A percentile compares a stretch with the other conserved stretches of the same genome.
Conservation (phyloP, 2,113 vertebrate species). For the Chaetorhynchus papuensis region DNA sequence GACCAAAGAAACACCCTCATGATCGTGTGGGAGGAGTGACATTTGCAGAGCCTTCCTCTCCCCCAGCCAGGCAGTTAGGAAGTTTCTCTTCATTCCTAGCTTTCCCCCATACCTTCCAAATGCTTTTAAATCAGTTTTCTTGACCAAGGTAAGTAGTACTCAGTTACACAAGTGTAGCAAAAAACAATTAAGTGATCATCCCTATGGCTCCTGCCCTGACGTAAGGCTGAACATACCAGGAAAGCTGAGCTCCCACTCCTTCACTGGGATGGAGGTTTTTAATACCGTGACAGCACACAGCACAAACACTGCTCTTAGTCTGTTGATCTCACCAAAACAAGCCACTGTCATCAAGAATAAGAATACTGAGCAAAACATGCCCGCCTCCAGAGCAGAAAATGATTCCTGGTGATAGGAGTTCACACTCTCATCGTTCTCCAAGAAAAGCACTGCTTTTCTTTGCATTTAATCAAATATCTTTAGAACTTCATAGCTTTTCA, state of each 20-base stretch:
- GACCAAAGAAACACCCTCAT: fast-evolving
- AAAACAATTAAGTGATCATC: neutral
- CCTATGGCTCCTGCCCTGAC: neutral
- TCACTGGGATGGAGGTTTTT: neutral
- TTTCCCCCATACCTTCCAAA: neutral
- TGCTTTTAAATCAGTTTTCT: neutral
- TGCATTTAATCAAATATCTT: neutral
- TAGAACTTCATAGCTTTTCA: neutral
- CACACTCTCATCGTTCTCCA: neutral
- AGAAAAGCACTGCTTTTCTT: neutral
- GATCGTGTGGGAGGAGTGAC: neutral
- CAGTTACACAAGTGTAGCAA: fast-evolving
- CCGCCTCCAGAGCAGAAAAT: neutral
- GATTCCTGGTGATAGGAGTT: neutral
- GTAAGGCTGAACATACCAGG: neutral
- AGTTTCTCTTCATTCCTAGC: neutral
- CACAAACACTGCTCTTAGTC: neutral
- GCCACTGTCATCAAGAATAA: neutral
- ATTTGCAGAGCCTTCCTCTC: neutral
- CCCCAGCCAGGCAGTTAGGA: neutral
- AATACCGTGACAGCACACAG: neutral
- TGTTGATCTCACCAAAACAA: neutral
- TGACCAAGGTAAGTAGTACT: neutral
- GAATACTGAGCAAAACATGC: neutral
- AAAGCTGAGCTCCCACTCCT: neutral